phyloP scores from a whole-genome alignment of 2,888 invertebrate species.

The Barypeithes pellucidus region DNA sequence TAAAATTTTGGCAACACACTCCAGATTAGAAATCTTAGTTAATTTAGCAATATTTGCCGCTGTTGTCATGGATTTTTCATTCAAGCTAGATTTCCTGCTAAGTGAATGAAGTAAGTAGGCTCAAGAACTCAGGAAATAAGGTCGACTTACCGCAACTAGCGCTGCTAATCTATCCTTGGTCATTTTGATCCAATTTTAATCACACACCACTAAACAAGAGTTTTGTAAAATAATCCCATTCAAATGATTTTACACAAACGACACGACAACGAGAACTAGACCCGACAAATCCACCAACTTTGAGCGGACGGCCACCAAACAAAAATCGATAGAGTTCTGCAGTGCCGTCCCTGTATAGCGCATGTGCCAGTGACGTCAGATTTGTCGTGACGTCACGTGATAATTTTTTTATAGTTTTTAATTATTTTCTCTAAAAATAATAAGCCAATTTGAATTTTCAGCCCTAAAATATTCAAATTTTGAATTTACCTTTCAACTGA shows the following conservation, averaged over 20 bases:
- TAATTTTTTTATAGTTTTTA: conserved; percentile 32
- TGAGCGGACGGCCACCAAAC: conserved; percentile 66
- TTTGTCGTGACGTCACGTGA: conserved; percentile 38
- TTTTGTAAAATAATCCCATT: conserved; percentile 85
- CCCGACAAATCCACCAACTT: conserved; percentile 64
- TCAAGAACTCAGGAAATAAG: conserved; percentile 50
- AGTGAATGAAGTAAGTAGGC: conserved; percentile 52
- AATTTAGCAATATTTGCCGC: conserved; percentile 36
- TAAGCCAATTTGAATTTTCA: conserved; percentile 52
- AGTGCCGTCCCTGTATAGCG: conserved; percentile 73
- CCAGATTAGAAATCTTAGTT: neutral
- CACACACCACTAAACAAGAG: conserved; percentile 80
- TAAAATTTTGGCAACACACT: conserved; percentile 18
- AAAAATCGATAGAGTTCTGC: conserved; percentile 87
- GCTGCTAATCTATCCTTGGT: conserved; percentile 98
- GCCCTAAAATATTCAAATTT: conserved; percentile 4
- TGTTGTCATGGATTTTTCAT: conserved; percentile 34
- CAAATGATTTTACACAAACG: conserved; percentile 78
- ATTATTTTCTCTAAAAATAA: conserved; percentile 39
- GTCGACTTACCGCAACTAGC: conserved; percentile 88
- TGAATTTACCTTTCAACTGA: conserved; percentile 28
- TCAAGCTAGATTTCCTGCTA: conserved; percentile 47
- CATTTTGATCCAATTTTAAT: conserved; percentile 76
- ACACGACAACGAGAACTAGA: conserved; percentile 83
- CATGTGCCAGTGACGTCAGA: conserved; percentile 71